Evolutionary conservation across 2,113 vertebrate species (phyloP).

Genomic region (Cercopithecus mona): DNA sequence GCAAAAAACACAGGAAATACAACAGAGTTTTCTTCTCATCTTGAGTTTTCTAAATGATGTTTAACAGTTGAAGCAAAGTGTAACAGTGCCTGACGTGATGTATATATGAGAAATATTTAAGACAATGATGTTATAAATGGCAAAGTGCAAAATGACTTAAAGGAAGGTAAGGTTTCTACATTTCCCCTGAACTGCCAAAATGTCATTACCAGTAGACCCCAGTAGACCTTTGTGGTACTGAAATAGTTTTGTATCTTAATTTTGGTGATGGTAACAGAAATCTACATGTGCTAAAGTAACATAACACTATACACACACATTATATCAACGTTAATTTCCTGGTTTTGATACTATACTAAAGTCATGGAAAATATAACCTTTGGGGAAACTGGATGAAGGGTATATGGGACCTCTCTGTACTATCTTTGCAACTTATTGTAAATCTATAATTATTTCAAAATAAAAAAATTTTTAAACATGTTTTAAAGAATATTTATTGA

Average conservation of each 20-base stretch:
- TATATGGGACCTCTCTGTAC: not conserved
- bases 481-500: not conserved
- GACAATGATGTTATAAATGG: not conserved
- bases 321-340: not conserved
- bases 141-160: not conserved
- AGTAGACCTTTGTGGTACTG: not conserved
- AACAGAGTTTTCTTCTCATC: not conserved
- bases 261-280: not conserved
- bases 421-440: not conserved
- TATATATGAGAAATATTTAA: not conserved
- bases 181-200: not conserved
- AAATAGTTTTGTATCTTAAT: not conserved
- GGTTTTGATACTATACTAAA: not conserved
- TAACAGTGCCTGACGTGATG: not conserved
- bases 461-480: not conserved
- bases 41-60: not conserved
- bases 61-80: not conserved
- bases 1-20: not conserved
- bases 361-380: not conserved
- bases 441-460: not conserved
- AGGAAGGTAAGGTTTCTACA: not conserved
- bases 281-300: not conserved
- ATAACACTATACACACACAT: not conserved
- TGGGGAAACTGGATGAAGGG: not conserved
- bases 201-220: not conserved